A percentile compares a stretch with the other conserved stretches of the same genome.
Conservation (phyloP, 2,888 invertebrate genomes). For the Gymnosoma rotundatum region DNA sequence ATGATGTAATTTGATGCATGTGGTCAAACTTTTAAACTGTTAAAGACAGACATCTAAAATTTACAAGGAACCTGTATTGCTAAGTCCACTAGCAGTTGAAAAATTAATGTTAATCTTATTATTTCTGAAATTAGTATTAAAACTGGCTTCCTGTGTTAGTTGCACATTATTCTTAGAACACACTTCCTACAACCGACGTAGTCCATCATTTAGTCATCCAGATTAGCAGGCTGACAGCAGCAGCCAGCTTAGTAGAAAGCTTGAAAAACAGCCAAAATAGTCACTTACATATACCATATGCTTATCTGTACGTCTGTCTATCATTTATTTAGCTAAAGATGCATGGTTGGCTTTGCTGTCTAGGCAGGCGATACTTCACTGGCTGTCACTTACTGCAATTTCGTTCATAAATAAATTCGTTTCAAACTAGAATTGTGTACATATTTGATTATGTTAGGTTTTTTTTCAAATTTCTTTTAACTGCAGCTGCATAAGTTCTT, state of each 20-base stretch:
- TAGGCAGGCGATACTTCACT: conserved; percentile 62
- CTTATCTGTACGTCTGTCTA: conserved; percentile 6
- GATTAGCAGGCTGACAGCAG: conserved; percentile 34
- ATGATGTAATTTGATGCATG: no score
- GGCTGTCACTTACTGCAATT: conserved; percentile 65
- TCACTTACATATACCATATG: conserved; percentile 14
- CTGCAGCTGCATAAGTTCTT: conserved; percentile 63
- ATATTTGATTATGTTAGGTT: conserved; percentile 31
- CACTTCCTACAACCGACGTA: conserved; percentile 17
- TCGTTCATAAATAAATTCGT: conserved; percentile 62
- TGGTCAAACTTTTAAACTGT: no score
- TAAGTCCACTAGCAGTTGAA: neutral
- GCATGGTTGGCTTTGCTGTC: conserved; percentile 42
- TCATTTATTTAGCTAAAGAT: conserved; percentile 27
- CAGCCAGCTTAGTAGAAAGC: conserved; percentile 30
- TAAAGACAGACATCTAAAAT: no score
- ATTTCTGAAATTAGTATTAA: neutral
- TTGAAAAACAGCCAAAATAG: conserved; percentile 44
- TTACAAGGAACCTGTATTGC: no score
- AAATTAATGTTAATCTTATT: no score
- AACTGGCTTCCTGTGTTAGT: conserved; percentile 41
- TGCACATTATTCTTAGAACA: conserved; percentile 16
- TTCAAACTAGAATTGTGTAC: conserved; percentile 47
- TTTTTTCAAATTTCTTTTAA: neutral
- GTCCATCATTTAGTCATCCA: conserved; percentile 46